Evolutionary conservation across 2,797 vertebrate species (phyloP).

Genomic region (Oceanodroma leucorhoa): DNA sequence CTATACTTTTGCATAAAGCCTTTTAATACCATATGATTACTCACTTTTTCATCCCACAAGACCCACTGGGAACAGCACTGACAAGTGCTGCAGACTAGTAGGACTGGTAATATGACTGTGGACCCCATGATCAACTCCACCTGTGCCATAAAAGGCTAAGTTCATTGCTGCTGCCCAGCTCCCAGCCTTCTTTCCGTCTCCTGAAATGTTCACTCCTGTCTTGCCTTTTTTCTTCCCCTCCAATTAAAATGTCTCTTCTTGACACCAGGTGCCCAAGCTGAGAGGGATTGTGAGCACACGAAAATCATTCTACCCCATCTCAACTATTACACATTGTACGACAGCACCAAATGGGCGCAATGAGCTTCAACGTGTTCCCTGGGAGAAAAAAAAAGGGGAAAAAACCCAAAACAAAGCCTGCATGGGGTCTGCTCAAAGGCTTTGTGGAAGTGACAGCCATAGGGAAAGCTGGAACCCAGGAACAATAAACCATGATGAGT

Average conservation of each 20-base stretch:
- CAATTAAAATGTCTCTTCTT: neutral
- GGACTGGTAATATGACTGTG: neutral
- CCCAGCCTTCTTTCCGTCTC: neutral
- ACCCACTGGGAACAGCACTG: neutral
- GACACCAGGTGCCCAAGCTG: neutral
- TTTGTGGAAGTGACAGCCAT: neutral
- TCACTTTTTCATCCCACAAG: neutral
- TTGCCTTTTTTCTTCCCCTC: neutral
- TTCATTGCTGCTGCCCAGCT: neutral
- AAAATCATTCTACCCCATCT: neutral
- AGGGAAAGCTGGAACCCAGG: neutral
- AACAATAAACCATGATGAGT: neutral
- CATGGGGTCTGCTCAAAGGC: neutral
- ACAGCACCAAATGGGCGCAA: neutral
- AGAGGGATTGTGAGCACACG: neutral
- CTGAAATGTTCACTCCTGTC: neutral
- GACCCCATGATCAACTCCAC: neutral
- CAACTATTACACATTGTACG: neutral
- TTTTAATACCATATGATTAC: neutral
- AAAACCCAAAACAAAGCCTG: neutral
- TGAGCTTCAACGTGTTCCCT: neutral
- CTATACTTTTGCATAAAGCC: neutral
- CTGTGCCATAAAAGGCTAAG: neutral
- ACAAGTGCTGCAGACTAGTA: neutral
- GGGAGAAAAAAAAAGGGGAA: accelerated